Base-by-base conservation (phyloP, 2,888 invertebrate species). In the Melanchra persicariae region DNA sequence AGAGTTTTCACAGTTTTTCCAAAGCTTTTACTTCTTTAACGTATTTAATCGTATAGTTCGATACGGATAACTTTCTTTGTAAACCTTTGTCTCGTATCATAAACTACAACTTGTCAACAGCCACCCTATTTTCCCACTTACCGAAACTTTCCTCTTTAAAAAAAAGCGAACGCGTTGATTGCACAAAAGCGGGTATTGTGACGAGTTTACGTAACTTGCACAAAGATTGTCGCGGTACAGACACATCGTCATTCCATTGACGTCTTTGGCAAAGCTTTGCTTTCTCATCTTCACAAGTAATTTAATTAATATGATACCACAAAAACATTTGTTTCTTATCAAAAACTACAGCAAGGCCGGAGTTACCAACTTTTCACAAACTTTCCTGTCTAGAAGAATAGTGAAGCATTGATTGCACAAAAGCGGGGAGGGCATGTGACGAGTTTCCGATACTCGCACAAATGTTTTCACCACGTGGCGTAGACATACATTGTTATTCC, bases 401-500 rank as follows among this genome's bases (percentile, higher is more conserved):
- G 22, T 26, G 0, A 24, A 60, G n/a, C 34, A 22, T 69, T 79
- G 74, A 76, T 77, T 74, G 69, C 62, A 81, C 60, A 74, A 74
- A 76, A 71, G 66, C 40, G 54, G 24, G 17, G 5, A 4, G n/a
- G n/a, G n/a, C n/a, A 12, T 26, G 51, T 52, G 24, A 26, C 26
- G 17, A 52, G 26, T 59, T 59, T 59, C n/a, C n/a, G 30, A 15
- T 22, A 77, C 73, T 81, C 77, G 83, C 81, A 83, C 88, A 90
- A 93, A 91, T 88, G 91, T 90, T 90, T 91, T 90, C n/a, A n/a
- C n/a, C n/a, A n/a, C 12, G 30, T 40, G 37, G 47, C 73, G 61
- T 64, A 12, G 69, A 65, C 58, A n/a, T n/a, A 84, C 87, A 88
- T 94, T 93, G 91, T 90, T 89, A 93, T 94, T 92, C 93, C 22